phyloP scores from a whole-genome alignment of 2,797 vertebrate species.

The Danio jaintianensis region DNA sequence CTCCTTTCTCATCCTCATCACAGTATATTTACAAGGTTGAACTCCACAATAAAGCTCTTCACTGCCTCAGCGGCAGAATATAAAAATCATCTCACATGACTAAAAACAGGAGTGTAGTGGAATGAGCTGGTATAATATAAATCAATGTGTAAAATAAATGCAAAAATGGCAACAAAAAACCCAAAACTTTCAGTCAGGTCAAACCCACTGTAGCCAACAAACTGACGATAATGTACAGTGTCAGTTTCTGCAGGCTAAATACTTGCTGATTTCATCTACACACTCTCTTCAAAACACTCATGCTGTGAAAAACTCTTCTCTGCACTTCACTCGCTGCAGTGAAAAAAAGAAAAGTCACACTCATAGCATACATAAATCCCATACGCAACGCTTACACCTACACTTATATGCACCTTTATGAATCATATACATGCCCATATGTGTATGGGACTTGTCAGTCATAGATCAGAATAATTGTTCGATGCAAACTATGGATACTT shows the following conservation, averaged over 20 bases:
- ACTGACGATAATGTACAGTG: constrained; percentile 16
- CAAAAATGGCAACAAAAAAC: constrained; percentile 7
- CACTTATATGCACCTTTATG: constrained; percentile 11
- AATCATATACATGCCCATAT: constrained; percentile 28
- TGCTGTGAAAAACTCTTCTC: constrained; percentile 30
- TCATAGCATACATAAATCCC: constrained; percentile 17
- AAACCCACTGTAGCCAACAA: constrained; percentile 3
- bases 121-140: constrained; percentile 40
- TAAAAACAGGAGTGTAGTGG: constrained; percentile 46
- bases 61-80: constrained; percentile 56
- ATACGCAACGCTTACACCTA: constrained; percentile 16
- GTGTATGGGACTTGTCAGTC: constrained; percentile 4
- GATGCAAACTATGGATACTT: constrained; percentile 20
- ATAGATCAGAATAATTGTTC: constrained; percentile 13
- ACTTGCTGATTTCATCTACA: constrained; percentile 26
- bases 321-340: constrained; percentile 7
- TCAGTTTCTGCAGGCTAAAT: not conserved
- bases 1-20: constrained; percentile 63
- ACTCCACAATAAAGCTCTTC: constrained; percentile 66
- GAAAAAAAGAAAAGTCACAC: constrained; percentile 2
- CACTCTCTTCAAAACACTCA: constrained; percentile 44
- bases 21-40: constrained; percentile 71
- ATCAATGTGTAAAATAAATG: constrained; percentile 49
- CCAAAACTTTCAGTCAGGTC: constrained; percentile 2
- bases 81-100: constrained; percentile 58